Conservation (phyloP, 2,888 invertebrate genomes). For the Isotomurus palustris region DNA sequence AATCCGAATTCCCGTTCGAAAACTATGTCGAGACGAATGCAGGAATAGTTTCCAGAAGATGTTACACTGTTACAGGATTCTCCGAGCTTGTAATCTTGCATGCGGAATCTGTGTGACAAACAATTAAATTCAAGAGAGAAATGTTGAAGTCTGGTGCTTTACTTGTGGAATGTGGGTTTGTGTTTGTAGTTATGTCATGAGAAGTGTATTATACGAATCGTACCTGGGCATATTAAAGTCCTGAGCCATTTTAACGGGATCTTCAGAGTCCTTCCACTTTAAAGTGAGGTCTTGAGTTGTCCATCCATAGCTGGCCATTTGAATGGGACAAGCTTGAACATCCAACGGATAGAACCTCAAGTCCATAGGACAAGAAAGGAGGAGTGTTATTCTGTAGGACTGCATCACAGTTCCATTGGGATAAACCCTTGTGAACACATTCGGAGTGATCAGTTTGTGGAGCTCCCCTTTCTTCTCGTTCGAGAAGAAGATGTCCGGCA, state of each 20-base stretch:
- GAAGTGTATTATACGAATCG: too few species aligned
- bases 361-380: slow-evolving; percentile 37
- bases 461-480: slow-evolving; percentile 39
- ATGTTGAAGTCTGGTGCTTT: too few species aligned
- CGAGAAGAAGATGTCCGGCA: slow-evolving; percentile 40
- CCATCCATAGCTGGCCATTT: slow-evolving; percentile 34
- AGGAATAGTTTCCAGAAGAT: slow-evolving; percentile 2
- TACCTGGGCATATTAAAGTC: slow-evolving; percentile 31
- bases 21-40: neutral
- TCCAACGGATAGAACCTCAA: slow-evolving; percentile 35
- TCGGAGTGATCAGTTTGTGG: slow-evolving; percentile 36
- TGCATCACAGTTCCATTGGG: slow-evolving; percentile 34
- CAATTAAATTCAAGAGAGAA: too few species aligned
- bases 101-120: too few species aligned
- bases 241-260: slow-evolving; percentile 16
- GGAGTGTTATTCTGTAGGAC: slow-evolving; percentile 37
- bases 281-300: slow-evolving; percentile 26
- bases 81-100: slow-evolving; percentile 1
- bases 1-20: slow-evolving; percentile 18
- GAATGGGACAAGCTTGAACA: slow-evolving; percentile 31
- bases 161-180: too few species aligned
- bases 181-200: too few species aligned
- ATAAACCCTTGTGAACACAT: slow-evolving; percentile 31
- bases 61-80: neutral
- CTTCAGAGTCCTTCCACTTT: slow-evolving; percentile 21